These are phyloP conservation scores for Lasius fuliginosus DNA, from an alignment of 2,888 invertebrate species.

Conservation along the genomic window DNA sequence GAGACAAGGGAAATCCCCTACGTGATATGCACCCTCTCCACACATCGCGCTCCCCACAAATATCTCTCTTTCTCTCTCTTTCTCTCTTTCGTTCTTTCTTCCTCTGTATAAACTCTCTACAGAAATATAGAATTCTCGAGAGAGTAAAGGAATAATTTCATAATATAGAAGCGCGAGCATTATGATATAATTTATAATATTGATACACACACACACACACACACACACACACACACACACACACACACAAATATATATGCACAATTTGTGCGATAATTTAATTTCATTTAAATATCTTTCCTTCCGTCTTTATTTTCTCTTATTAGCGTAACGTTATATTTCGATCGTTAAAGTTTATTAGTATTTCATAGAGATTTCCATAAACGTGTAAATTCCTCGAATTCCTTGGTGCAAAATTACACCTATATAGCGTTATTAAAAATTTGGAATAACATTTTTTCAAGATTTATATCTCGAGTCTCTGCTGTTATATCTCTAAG, in stretches of 20 bases:
- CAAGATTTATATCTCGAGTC: not conserved
- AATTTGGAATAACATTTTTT: conserved; percentile 5
- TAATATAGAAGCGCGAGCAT: too few species aligned
- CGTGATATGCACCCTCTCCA: not conserved
- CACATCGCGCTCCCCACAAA: not conserved
- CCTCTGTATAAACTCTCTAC: conserved; percentile 12
- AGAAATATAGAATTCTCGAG: conserved; percentile 22
- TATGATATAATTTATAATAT: too few species aligned
- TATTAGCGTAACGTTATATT: not conserved
- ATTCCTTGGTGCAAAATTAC: not conserved
- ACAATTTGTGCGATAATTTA: too few species aligned
- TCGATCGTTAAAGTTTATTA: not conserved
- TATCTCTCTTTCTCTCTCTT: not conserved
- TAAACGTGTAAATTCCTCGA: not conserved
- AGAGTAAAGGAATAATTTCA: not conserved
- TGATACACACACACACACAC: too few species aligned
- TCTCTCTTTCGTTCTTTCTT: too few species aligned
- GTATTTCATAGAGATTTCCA: not conserved
- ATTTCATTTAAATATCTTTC: not conserved
- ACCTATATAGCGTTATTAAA: not conserved
- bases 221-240: too few species aligned
- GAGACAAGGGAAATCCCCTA: conserved; percentile 41
- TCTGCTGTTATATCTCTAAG: conserved; percentile 3
- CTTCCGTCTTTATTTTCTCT: not conserved
- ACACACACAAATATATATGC: too few species aligned